Conservation (phyloP, 1,140 invertebrate genomes). For the Octopus sinensis region DNA sequence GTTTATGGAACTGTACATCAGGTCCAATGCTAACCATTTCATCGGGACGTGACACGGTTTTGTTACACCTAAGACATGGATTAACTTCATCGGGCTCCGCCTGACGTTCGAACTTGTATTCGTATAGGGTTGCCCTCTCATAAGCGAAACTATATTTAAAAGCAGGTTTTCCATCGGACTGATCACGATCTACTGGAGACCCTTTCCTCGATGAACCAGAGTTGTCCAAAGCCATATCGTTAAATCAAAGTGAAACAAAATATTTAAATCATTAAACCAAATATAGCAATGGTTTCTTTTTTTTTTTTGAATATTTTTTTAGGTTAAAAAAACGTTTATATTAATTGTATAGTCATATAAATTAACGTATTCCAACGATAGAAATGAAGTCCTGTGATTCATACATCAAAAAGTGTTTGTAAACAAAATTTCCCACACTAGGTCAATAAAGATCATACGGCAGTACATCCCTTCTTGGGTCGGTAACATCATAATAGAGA, state of each 20-base stretch:
- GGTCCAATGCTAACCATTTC: constrained; percentile 46
- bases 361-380: no score
- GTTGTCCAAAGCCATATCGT: background rate
- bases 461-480: no score
- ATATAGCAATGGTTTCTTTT: background rate
- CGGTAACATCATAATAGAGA: no score
- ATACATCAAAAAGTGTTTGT: no score
- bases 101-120: constrained; percentile 48
- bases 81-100: constrained; percentile 41
- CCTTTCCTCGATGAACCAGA: background rate
- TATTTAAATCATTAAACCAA: background rate
- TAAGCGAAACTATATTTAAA: constrained; percentile 50
- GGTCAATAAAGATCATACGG: no score
- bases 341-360: background rate
- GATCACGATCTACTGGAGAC: constrained; percentile 16
- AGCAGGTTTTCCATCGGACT: constrained; percentile 37
- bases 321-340: background rate
- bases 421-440: no score
- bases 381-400: no score
- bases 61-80: constrained; percentile 51
- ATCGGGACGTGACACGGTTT: constrained; percentile 44
- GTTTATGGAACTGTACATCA: constrained; percentile 46
- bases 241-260: background rate
- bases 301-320: background rate
- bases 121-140: constrained; percentile 48